Base-by-base conservation (phyloP, 2,113 vertebrate species). In the Hydrochoerus hydrochaeris region DNA sequence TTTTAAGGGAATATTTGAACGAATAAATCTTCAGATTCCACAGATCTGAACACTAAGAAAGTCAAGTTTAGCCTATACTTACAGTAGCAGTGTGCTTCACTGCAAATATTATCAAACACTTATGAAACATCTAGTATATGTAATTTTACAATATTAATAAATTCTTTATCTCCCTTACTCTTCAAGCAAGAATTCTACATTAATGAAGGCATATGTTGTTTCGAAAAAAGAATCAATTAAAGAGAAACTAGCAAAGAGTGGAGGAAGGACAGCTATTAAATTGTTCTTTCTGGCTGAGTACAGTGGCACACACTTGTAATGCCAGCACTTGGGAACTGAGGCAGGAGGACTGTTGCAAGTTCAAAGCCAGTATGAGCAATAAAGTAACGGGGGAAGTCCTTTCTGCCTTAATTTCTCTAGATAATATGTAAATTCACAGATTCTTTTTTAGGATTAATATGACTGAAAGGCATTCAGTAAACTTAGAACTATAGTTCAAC, bases 401-500 rank as follows among this genome's bases (percentile, higher is more conserved):
- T 81, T 96, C 92, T 58, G 71, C 46, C 2, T 41, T 12, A 96
- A 85, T 95, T 54, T 89, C 1, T 0, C 65, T 73, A 94, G 0
- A 20, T 67, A 96, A 91, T 46, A 28, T 52, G 67, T 91, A 86
- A 87, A 96, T 44, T 60, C 28, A 44, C 24, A 85, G 28, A 22
- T 54, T 62, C 38, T 9, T 10, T 97, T 73, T 73, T 28, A 13
- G 17, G n/a, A 87, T 24, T 95, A 91, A 67, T 4, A 96, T 44
- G 5, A 0, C 41, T 26, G 92, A 22, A 35, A 98, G 89, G 71
- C 91, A 96, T 95, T 90, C 97, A 46, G 95, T 98, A 96, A 97
- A 97, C 96, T 97, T 67, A 82, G 96, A 97, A 91, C 95, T 94
- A 97, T 86, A 98, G 96, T 95, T 95, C 97, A 97, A 54, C 91